Conservation (phyloP, 1,140 invertebrate species). For the Hormaphis cornu region DNA sequence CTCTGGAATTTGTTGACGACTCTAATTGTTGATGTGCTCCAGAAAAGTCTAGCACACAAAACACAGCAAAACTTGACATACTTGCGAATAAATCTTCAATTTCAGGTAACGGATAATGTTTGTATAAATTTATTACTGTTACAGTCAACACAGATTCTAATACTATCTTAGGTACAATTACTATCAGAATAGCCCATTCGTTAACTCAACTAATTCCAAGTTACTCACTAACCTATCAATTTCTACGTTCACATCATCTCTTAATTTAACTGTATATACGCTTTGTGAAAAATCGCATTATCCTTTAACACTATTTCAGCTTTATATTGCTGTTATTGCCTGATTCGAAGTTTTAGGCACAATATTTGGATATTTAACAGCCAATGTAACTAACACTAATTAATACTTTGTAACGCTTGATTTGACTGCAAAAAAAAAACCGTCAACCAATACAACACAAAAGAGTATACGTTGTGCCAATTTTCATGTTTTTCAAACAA, state of each 20-base stretch:
- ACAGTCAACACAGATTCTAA: slow-evolving; percentile 45
- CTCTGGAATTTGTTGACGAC: not conserved
- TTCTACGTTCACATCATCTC: not conserved
- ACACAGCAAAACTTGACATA: slow-evolving; percentile 39
- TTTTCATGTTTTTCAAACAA: too few relatives aligned
- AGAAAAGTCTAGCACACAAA: slow-evolving; percentile 41
- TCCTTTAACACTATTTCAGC: not conserved
- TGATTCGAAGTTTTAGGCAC: not conserved
- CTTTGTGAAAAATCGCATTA: not conserved
- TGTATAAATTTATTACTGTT: slow-evolving; percentile 41
- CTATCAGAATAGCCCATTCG: slow-evolving; percentile 42
- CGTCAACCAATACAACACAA: too few relatives aligned
- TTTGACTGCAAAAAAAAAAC: not conserved
- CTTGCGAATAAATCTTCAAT: slow-evolving; percentile 40
- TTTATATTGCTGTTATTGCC: not conserved
- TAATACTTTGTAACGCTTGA: not conserved
- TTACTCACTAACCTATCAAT: not conserved
- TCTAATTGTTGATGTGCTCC: slow-evolving; percentile 42
- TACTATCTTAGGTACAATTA: slow-evolving; percentile 44
- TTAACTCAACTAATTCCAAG: not conserved
- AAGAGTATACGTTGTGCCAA: too few relatives aligned
- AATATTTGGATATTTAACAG: not conserved
- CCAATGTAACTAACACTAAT: not conserved
- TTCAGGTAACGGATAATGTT: slow-evolving; percentile 40
- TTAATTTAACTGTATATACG: not conserved